A percentile compares a stretch with the other conserved stretches of the same genome.
Evolutionary conservation across 2,113 vertebrate genomes (phyloP).

Genomic region (Orthonyx spaldingii): DNA sequence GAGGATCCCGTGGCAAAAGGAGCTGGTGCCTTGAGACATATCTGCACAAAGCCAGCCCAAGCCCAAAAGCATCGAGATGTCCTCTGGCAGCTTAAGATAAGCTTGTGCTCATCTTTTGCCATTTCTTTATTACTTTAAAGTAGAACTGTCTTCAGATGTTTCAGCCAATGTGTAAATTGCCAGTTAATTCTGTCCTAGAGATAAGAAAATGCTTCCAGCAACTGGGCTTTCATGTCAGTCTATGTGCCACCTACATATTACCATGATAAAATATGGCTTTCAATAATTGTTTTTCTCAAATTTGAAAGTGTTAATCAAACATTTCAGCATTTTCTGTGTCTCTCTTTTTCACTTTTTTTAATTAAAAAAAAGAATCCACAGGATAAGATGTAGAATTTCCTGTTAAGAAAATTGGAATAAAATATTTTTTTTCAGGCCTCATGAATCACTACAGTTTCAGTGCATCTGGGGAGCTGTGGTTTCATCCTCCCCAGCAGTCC

Average conservation of each 20-base stretch:
- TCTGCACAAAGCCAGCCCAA: neutral
- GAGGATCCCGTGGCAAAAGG: neutral
- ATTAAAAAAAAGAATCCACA: neutral
- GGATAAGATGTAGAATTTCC: neutral
- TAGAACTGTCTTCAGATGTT: neutral
- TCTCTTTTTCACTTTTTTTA: neutral
- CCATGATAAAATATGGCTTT: neutral
- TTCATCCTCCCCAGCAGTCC: neutral
- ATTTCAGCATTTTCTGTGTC: neutral
- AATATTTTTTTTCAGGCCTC: neutral
- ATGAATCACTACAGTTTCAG: slow-evolving; percentile 8
- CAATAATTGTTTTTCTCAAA: neutral
- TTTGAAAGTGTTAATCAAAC: neutral
- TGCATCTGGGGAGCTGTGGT: neutral
- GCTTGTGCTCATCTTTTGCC: neutral
- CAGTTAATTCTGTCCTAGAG: neutral
- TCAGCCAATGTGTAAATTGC: neutral
- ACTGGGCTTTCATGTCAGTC: neutral
- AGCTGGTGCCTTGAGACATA: neutral
- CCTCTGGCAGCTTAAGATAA: neutral
- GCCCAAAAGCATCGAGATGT: neutral
- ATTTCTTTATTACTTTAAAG: neutral
- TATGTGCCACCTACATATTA: neutral
- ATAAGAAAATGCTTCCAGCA: neutral
- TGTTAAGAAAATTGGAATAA: neutral